phyloP scores from a whole-genome alignment of 1,140 invertebrate species.

The Stegodyphus dumicola region DNA sequence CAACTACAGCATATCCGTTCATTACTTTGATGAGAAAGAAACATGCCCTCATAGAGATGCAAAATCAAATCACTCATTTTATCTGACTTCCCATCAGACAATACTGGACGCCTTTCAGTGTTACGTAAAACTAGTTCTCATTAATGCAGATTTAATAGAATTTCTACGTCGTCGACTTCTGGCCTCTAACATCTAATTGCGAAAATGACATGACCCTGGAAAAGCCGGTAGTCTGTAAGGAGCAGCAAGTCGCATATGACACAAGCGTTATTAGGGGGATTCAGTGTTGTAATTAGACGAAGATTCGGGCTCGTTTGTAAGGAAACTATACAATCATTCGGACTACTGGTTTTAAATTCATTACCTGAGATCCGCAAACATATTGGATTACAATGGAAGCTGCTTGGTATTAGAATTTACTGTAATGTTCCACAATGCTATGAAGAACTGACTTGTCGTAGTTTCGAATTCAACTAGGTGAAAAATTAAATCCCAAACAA shows the following conservation, averaged over 20 bases:
- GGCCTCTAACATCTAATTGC: slow-evolving; percentile 2
- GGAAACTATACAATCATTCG: slow-evolving; percentile 9
- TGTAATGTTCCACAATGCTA: no score
- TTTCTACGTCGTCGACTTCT: slow-evolving; percentile 14
- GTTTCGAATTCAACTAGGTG: no score
- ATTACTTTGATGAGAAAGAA: no score
- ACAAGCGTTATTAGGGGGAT: slow-evolving; percentile 2
- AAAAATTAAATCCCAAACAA: no score
- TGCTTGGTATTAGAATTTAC: no score
- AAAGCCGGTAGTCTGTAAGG: slow-evolving; percentile 9
- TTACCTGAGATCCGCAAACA: background rate
- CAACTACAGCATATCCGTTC: no score
- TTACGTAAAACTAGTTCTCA: background rate
- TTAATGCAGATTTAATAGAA: slow-evolving; percentile 19
- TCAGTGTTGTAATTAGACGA: background rate
- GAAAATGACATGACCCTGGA: background rate
- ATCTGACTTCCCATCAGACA: no score
- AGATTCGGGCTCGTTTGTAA: slow-evolving; percentile 1
- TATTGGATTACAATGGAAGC: no score
- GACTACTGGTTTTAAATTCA: slow-evolving; percentile 4
- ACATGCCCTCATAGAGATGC: no score
- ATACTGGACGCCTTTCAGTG: no score
- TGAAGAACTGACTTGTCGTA: no score
- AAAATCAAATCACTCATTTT: no score
- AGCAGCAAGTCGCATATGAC: slow-evolving; percentile 9